Base-by-base conservation (phyloP, 2,113 vertebrate genomes). In the Pluvialis apricaria region DNA sequence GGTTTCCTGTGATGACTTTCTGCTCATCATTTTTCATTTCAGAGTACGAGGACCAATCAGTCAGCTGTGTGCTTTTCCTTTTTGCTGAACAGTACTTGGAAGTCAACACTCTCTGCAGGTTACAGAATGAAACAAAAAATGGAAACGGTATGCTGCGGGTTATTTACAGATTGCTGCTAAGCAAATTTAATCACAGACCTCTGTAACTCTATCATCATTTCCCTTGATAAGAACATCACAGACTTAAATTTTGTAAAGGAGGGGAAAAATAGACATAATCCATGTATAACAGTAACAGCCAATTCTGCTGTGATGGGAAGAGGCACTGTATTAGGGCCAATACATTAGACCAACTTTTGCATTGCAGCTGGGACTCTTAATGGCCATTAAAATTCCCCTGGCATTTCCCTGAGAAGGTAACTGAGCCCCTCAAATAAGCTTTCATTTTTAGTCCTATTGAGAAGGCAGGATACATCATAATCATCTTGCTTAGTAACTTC, bases 111-210 rank as follows among this genome's bases (percentile, higher is more conserved):
- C 87, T 94, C 79, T 54, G 81, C 45, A 93, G 94, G 86, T 90
- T 80, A 91, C 75, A 86, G 75, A 96, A 82, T 86, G 80, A 98
- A 97, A 97, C 77, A 95, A 97, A 97, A 96, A 94, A 62, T 70
- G 91, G 85, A 98, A 98, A 94, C n/a, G 26, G 69, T 96, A 92
- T 93, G 91, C 89, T 97, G 91, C 88, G 91, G 86, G 95, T 97
- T 98, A 97, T 98, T 98, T 97, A 97, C 83, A 77, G 95, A 94
- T 97, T 97, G 93, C 97, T 97, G 94, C 90, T 17, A 76, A 97
- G 94, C 70, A 98, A 98, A 98, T 98, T 97, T 98, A 98, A 98
- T 98, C 97, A 98, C 82, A 82, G 76, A 82, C 15, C 88, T 92
- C 94, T 97, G 94, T 96, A 98, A 97, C 91, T 98, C 96, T 86